Evolutionary conservation across 2,888 invertebrate genomes (phyloP), one percentile per base, ranked within the genome.

Genomic region (Lithophane leautieri): DNA sequence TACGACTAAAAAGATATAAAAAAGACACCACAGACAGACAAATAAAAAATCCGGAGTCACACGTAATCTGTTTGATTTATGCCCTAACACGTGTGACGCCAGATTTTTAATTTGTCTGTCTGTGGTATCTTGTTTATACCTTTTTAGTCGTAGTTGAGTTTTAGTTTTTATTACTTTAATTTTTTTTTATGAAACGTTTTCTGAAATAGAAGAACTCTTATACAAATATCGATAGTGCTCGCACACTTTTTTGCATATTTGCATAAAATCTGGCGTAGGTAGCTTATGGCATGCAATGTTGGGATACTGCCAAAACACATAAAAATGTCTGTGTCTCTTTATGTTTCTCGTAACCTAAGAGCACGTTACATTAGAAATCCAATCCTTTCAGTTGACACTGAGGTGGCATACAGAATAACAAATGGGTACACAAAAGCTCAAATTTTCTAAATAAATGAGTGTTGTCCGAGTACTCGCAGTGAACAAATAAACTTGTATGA

Each of bases 331-430:
- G 12, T 62, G 14, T 54, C 25, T 28, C 16, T 76, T 56, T 76
- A 68, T 58, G 19, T 52, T 9, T 47, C 22, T 65, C 56, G 52
- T 69, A 78, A n/a, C 4, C 44, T 60, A 0, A 47, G 6, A n/a
- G 12, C 42, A 65, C 25, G 11, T n/a, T 54, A 14, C 16, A 76
- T 66, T 34, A 67, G 50, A 34, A 50, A 44, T 34, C 77, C 67
- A 76, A 82, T 79, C 77, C 70, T 78, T 77, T 78, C 28, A 62
- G 63, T 58, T 40, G 62, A 34, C n/a, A 16, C 62, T 28, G 44
- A 63, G 44, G n/a, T 62, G 14, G 14, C 11, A 28, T 4, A 25
- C 19, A 60, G 79, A 83, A 82, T 82, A 58, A 22, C 28, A 63
- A 70, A 58, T 22, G 78, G 34, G 0, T 19, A 12, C 22, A n/a